Conservation (phyloP, 2,888 invertebrate species). For the Phengaris alcon region DNA sequence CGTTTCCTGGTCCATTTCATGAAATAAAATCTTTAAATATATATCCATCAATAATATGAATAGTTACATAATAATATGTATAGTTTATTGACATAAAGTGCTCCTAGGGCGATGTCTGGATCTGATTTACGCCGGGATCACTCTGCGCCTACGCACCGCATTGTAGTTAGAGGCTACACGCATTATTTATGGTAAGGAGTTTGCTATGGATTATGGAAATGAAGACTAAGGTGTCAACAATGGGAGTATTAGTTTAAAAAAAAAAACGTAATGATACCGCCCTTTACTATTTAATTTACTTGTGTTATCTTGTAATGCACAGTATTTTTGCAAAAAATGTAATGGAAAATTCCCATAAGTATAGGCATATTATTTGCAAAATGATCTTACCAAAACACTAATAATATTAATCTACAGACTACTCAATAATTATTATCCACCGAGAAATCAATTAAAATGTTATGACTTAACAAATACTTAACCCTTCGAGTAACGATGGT, state of each 20-base stretch:
- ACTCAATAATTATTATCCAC: too few relatives aligned
- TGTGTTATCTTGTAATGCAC: not conserved
- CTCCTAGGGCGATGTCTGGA: slow-evolving; percentile 42
- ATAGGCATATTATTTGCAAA: too few relatives aligned
- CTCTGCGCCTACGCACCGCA: slow-evolving; percentile 70
- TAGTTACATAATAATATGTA: slow-evolving; percentile 22
- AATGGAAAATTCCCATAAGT: too few relatives aligned
- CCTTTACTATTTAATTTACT: slow-evolving; percentile 4
- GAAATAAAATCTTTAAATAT: not conserved
- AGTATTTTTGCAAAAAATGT: too few relatives aligned
- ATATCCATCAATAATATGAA: slow-evolving; percentile 8
- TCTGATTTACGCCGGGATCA: slow-evolving; percentile 76
- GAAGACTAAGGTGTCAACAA: slow-evolving; percentile 63
- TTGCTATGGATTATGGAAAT: slow-evolving; percentile 75
- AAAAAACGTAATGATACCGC: slow-evolving; percentile 11
- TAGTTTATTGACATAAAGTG: slow-evolving; percentile 35
- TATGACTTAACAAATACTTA: too few relatives aligned
- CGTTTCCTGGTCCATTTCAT: too few relatives aligned
- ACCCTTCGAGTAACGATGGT: too few relatives aligned
- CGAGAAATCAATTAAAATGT: too few relatives aligned
- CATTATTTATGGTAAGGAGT: slow-evolving; percentile 79
- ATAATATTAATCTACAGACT: too few relatives aligned
- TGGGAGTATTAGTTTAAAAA: slow-evolving; percentile 45
- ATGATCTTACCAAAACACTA: too few relatives aligned
- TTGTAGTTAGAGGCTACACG: slow-evolving; percentile 71